phyloP scores from a whole-genome alignment of 2,113 vertebrate species.

The Megaleporinus macrocephalus region DNA sequence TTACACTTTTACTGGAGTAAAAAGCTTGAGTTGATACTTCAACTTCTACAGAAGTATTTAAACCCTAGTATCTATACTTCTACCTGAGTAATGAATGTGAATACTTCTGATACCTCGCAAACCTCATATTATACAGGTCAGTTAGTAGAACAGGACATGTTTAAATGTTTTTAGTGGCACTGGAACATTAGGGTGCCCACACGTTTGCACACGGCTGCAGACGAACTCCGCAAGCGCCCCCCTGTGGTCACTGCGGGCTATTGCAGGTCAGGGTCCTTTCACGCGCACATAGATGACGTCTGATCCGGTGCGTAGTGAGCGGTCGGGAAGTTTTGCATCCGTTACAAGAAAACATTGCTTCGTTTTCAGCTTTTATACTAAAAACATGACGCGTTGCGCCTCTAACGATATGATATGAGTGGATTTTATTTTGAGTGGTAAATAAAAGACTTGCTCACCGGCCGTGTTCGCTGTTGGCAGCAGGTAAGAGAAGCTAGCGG shows the following conservation, averaged over 20 bases:
- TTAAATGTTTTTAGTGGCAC: no score
- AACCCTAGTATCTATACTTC: no score
- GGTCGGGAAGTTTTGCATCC: neutral
- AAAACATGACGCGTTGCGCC: no score
- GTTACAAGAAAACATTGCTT: neutral
- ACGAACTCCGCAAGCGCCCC: neutral
- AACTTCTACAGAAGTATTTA: no score
- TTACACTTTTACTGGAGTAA: no score
- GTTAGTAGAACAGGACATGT: no score
- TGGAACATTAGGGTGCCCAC: no score
- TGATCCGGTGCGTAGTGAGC: neutral
- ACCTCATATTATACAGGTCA: no score
- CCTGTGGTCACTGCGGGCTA: neutral
- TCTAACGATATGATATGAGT: neutral
- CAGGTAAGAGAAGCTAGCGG: neutral
- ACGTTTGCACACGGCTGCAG: no score
- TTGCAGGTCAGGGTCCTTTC: neutral
- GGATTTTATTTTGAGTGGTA: neutral
- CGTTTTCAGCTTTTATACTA: neutral
- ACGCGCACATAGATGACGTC: slow-evolving; percentile 32
- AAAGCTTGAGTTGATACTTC: no score
- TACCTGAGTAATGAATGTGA: no score
- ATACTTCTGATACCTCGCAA: no score
- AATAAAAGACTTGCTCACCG: neutral
- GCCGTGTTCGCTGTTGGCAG: neutral